Base-by-base conservation (phyloP, 2,113 vertebrate genomes). In the Platysternon megacephalum region DNA sequence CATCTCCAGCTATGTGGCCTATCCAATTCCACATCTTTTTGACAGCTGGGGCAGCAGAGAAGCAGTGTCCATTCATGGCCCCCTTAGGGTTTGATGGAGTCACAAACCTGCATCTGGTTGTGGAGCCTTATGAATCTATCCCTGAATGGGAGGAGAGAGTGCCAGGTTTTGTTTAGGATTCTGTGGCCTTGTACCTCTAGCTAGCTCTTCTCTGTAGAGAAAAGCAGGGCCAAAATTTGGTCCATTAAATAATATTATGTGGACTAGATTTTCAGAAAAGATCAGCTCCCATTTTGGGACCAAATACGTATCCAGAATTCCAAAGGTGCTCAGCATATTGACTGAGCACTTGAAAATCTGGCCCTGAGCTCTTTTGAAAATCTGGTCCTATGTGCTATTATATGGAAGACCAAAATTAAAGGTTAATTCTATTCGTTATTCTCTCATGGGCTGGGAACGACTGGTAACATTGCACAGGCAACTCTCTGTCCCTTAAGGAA, bases 371-470 rank as follows among this genome's bases (percentile, higher is more conserved):
- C 61, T 19, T 68, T 53, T 49, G 65, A 3, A 84, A 95, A 21
- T 58, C 79, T 92, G 79, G 6, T 80, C 39, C 65, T 2, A 0
- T 11, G 44, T 26, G 72, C 72, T 76, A 44, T 39, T 44, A 42
- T 58, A 56, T 5, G 44, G 92, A 91, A 65, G 65, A 91, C 49
- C 81, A 56, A 95, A 94, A 88, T 81, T 91, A 92, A 95, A 93
- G 88, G 86, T 93, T 89, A 93, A 91, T 89, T 82, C 78, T 65
- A 78, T 91, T 89, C 82, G 72, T 89, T 94, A 89, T 84, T 93
- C 72, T 22, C 55, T 11, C 2, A 16, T 53, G 88, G 95, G 32
- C 29, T 84, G 46, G 83, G 85, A 35, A 92, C 89, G 65, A 78
- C 39, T 39, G 22, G 91, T 72, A 83, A 61, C 52, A 86, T 61